These are phyloP conservation scores for Anthoscopus minutus DNA, from an alignment of 2,113 vertebrate genomes.

Conservation along the genomic window DNA sequence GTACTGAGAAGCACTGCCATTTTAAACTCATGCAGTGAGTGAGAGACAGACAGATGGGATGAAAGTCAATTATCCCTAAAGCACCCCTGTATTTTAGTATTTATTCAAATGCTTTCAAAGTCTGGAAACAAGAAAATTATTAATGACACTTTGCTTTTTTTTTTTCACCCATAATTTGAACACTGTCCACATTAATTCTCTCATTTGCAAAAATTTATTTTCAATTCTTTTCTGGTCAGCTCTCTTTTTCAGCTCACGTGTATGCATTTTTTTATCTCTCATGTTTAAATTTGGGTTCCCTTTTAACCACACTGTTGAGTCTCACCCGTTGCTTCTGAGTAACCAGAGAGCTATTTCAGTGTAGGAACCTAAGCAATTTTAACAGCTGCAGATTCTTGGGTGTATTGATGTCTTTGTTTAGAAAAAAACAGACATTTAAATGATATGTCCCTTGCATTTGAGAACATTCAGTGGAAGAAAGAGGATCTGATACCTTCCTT, in stretches of 20 bases:
- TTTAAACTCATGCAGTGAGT: not conserved
- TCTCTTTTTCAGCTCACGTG: not conserved
- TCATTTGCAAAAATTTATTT: not conserved
- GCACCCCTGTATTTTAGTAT: not conserved
- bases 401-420: not conserved
- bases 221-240: not conserved
- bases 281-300: not conserved
- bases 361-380: not conserved
- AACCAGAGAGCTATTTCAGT: slow-evolving; percentile 34
- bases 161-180: not conserved
- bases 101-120: not conserved
- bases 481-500: not conserved
- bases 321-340: not conserved
- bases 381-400: slow-evolving; percentile 45
- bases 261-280: not conserved
- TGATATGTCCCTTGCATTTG: not conserved
- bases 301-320: not conserved
- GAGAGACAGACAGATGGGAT: not conserved
- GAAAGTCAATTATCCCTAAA: not conserved
- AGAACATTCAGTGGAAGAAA: not conserved
- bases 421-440: not conserved
- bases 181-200: not conserved
- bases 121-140: not conserved
- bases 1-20: not conserved
- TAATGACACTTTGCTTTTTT: not conserved